Evolutionary conservation across 2,113 vertebrate species (phyloP).

Genomic region (Bos indicus): DNA sequence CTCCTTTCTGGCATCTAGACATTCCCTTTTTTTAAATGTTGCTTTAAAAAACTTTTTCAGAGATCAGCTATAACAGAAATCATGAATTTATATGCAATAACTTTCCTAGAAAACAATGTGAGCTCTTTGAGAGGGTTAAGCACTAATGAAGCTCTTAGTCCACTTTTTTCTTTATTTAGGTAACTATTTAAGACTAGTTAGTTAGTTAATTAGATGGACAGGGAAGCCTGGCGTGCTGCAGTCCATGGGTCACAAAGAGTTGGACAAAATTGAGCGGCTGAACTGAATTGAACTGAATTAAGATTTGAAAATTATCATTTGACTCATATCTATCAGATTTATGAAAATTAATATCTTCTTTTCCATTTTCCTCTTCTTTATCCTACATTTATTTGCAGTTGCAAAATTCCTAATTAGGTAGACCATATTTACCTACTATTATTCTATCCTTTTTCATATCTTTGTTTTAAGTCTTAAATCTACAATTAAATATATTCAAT

Average conservation of each 20-base stretch:
- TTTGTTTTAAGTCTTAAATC: background rate
- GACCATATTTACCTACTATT: background rate
- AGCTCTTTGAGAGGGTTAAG: background rate
- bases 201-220: background rate
- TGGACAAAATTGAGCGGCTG: rapidly evolving
- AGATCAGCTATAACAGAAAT: background rate
- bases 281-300: background rate
- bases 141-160: background rate
- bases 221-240: background rate
- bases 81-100: background rate
- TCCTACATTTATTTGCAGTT: background rate
- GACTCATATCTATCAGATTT: background rate
- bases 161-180: background rate
- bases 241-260: background rate
- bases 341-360: background rate
- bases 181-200: background rate
- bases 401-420: background rate
- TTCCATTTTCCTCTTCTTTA: background rate
- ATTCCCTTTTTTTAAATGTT: background rate
- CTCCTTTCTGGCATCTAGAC: background rate
- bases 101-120: background rate
- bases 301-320: background rate
- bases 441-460: background rate
- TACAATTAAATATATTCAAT: background rate
- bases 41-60: background rate